Percentiles rank a stretch among this genome's conserved stretches.
Evolutionary conservation across 2,113 vertebrate genomes (phyloP).

Genomic region (Prunella himalayana): DNA sequence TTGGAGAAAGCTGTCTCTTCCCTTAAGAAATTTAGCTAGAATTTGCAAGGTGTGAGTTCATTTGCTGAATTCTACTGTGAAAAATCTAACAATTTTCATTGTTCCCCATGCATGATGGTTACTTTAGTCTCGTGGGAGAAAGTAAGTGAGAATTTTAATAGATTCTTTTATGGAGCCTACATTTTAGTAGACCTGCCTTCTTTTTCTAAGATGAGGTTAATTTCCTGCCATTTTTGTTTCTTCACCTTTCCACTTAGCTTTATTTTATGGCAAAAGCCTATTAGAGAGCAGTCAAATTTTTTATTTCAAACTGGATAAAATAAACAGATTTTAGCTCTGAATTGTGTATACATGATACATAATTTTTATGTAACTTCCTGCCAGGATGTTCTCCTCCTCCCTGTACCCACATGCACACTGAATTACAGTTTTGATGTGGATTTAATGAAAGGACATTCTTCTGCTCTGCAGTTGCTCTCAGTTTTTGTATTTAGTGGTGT

Average conservation of each 20-base stretch:
- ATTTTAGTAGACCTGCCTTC: neutral
- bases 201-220: neutral
- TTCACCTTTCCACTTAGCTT: neutral
- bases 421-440: neutral
- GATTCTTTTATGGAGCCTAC: neutral
- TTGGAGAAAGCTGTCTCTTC: neutral
- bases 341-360: neutral
- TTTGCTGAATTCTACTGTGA: neutral
- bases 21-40: neutral
- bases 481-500: neutral
- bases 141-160: neutral
- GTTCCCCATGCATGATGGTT: neutral
- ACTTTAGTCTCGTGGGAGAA: neutral
- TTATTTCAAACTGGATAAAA: neutral
- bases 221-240: neutral
- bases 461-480: neutral
- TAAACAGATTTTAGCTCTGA: neutral
- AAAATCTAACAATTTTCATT: neutral
- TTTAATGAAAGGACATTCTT: neutral
- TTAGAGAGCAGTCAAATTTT: neutral
- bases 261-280: neutral
- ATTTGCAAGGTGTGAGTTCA: neutral
- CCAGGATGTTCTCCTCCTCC: neutral
- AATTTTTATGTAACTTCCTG: neutral
- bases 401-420: neutral